These are phyloP conservation scores for Lordiphosa fenestrarum DNA, from an alignment of 2,888 invertebrate species.

Conservation along the genomic window DNA sequence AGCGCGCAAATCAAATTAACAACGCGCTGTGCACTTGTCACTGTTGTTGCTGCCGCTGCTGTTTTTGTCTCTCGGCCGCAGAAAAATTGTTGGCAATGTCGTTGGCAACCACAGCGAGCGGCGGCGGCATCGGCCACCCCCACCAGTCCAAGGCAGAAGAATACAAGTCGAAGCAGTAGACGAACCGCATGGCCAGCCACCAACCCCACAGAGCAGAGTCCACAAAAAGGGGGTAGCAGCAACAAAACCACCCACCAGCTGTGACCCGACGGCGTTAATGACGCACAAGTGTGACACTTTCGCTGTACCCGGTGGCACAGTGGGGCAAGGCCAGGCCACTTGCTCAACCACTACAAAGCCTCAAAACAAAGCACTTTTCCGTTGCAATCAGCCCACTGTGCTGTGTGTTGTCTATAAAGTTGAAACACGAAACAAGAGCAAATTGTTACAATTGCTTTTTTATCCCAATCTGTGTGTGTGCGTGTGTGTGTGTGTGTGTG, in stretches of 20 bases:
- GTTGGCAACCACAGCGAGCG: conserved; percentile 58
- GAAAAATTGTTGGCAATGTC: conserved; percentile 74
- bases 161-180: conserved; percentile 22
- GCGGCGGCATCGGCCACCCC: conserved; percentile 34
- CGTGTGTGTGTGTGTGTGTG: conserved; percentile 31
- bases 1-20: conserved; percentile 75
- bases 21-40: conserved; percentile 30
- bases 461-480: conserved; percentile 16
- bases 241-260: conserved; percentile 62
- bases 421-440: conserved; percentile 60
- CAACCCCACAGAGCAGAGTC: conserved; percentile 8
- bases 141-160: conserved; percentile 35
- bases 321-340: too few relatives aligned
- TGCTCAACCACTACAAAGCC: too few relatives aligned
- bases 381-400: neutral
- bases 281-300: conserved; percentile 78
- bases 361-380: too few relatives aligned
- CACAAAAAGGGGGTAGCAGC: neutral
- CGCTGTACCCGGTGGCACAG: conserved; percentile 15
- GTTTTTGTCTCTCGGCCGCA: conserved; percentile 48
- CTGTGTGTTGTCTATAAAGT: conserved; percentile 12
- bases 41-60: conserved; percentile 25
- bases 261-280: conserved; percentile 76
- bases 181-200: conserved; percentile 36
- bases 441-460: conserved; percentile 65